These are phyloP conservation scores for Chelidonichthys spinosus DNA, from an alignment of 2,797 vertebrate genomes.

Conservation along the genomic window DNA sequence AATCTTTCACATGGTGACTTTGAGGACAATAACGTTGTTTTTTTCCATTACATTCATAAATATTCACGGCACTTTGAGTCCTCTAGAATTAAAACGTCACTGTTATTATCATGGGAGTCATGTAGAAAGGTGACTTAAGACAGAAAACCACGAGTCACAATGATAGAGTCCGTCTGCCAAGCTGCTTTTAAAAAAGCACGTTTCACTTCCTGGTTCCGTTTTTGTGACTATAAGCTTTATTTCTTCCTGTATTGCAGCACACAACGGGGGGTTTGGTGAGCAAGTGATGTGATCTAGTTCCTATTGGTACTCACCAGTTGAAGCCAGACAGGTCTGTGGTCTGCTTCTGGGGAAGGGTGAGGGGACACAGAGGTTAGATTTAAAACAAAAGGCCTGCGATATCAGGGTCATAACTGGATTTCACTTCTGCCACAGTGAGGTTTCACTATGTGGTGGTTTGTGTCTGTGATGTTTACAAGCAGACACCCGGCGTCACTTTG, in stretches of 20 bases:
- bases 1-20: neutral
- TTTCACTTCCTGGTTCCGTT: slow-evolving; percentile 31
- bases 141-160: neutral
- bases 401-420: neutral
- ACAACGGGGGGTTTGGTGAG: neutral
- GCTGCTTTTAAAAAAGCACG: neutral
- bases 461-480: neutral
- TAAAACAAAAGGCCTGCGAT: slow-evolving; percentile 10
- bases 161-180: neutral
- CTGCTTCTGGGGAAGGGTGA: slow-evolving; percentile 77
- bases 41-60: neutral
- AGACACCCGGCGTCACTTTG: neutral
- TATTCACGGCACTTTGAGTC: neutral
- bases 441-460: slow-evolving; percentile 10
- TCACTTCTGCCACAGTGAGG: slow-evolving; percentile 9
- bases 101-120: neutral
- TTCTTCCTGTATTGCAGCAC: neutral
- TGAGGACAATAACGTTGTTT: neutral
- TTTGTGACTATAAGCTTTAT: slow-evolving; percentile 19
- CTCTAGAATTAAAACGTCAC: neutral
- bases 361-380: slow-evolving; percentile 43
- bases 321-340: slow-evolving; percentile 86
- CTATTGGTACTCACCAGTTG: slow-evolving; percentile 84
- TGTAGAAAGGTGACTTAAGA: neutral
- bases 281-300: slow-evolving; percentile 8